Percentiles rank a stretch among this genome's conserved stretches.
Evolutionary conservation across 2,113 vertebrate species (phyloP).

Genomic region (Butorides virescens): DNA sequence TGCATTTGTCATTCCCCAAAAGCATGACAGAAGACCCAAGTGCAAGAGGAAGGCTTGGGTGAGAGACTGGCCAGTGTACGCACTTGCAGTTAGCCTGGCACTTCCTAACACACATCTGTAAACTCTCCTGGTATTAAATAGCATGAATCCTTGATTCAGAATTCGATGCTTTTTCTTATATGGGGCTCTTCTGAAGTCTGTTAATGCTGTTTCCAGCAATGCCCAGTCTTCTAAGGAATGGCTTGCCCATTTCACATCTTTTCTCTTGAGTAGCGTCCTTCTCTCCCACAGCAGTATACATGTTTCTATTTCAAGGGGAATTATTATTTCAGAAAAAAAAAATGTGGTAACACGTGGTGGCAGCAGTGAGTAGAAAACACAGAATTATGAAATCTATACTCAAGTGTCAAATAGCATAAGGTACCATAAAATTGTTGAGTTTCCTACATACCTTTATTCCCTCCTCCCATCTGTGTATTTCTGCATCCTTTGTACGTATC

Average conservation of each 20-base stretch:
- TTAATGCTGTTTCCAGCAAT: background rate
- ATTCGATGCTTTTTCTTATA: background rate
- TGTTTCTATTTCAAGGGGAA: background rate
- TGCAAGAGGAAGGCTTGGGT: background rate
- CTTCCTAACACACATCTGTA: background rate
- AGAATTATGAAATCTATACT: background rate
- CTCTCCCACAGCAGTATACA: background rate
- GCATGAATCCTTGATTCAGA: background rate
- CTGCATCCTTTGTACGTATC: background rate
- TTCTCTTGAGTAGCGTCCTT: background rate
- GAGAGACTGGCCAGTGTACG: background rate
- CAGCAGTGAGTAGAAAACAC: constrained; percentile 47
- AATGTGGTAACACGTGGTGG: constrained; percentile 38
- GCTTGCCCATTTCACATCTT: background rate
- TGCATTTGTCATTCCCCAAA: background rate
- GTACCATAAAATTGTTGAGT: background rate
- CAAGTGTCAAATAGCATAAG: background rate
- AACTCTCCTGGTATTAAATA: background rate
- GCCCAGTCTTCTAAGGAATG: background rate
- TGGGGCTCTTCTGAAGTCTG: background rate
- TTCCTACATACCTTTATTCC: background rate
- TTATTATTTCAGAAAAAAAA: background rate
- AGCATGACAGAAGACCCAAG: background rate
- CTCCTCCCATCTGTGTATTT: background rate
- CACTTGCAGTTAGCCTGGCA: background rate